Percentiles rank a stretch among this genome's conserved stretches.
phyloP scores from a whole-genome alignment of 2,888 invertebrate genomes.

The Protophormia terraenovae region DNA sequence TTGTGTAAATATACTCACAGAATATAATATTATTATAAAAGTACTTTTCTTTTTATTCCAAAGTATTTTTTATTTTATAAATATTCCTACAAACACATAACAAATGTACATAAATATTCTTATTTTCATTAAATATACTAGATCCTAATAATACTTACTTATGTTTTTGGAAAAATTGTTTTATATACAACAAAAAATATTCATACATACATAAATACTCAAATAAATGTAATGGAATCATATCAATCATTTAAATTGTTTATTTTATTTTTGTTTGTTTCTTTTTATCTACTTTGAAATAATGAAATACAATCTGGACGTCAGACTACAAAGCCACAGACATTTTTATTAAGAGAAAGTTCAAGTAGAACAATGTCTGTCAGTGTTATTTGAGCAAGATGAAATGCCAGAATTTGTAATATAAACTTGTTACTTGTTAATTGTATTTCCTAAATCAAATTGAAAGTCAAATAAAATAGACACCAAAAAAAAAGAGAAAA shows the following conservation, averaged over 20 bases:
- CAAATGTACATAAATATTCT: background rate
- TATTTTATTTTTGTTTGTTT: constrained; percentile 2
- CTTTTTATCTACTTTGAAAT: background rate
- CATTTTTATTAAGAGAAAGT: background rate
- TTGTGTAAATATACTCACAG: too few relatives aligned
- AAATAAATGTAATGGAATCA: constrained; percentile 26
- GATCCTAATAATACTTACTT: too few relatives aligned
- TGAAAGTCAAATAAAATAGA: background rate
- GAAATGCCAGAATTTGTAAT: background rate
- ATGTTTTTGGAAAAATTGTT: too few relatives aligned
- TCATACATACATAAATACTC: background rate
- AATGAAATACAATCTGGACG: background rate
- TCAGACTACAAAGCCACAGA: background rate
- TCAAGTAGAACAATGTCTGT: background rate
- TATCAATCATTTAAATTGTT: constrained; percentile 23
- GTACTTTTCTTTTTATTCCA: too few relatives aligned
- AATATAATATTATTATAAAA: too few relatives aligned
- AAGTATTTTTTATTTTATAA: too few relatives aligned
- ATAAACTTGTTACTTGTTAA: constrained; percentile 4
- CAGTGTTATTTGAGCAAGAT: background rate
- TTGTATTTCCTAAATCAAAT: background rate
- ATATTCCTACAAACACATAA: too few relatives aligned
- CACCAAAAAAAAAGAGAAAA: background rate
- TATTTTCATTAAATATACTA: background rate
- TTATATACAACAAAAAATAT: background rate